These are phyloP conservation scores for Colostygia pectinataria DNA, from an alignment of 2,888 invertebrate genomes.

Conservation along the genomic window DNA sequence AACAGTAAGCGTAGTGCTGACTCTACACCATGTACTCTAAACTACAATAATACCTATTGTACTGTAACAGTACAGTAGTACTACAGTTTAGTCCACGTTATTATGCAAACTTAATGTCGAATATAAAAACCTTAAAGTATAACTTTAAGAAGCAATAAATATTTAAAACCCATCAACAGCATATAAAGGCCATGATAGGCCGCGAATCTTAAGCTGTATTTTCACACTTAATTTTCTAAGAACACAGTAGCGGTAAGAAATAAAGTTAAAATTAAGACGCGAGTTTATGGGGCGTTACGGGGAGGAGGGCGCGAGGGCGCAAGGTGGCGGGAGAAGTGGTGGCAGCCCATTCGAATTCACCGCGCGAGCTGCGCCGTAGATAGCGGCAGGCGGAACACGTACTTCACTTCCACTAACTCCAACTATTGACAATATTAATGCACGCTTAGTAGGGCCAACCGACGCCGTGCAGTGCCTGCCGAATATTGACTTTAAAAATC, in stretches of 20 bases:
- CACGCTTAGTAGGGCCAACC: slow-evolving; percentile 79
- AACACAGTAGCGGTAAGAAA: slow-evolving; percentile 79
- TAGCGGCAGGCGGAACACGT: slow-evolving; percentile 83
- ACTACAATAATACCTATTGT: too few relatives aligned
- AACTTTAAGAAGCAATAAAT: background rate
- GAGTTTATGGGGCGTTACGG: slow-evolving; percentile 81
- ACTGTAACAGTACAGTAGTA: too few relatives aligned
- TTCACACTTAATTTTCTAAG: slow-evolving; percentile 80
- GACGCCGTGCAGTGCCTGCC: slow-evolving; percentile 66
- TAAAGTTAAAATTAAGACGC: slow-evolving; percentile 83
- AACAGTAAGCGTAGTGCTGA: background rate
- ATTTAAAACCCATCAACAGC: slow-evolving; percentile 21
- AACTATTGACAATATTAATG: slow-evolving; percentile 83
- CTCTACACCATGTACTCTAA: background rate
- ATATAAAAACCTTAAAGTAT: background rate
- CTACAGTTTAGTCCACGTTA: background rate
- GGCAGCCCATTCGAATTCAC: slow-evolving; percentile 77
- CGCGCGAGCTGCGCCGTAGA: slow-evolving; percentile 79
- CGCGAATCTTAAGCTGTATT: slow-evolving; percentile 69
- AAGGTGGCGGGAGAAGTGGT: slow-evolving; percentile 38
- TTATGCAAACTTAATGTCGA: background rate
- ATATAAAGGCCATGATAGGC: slow-evolving; percentile 48
- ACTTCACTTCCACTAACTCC: slow-evolving; percentile 82
- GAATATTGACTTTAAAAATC: slow-evolving; percentile 55
- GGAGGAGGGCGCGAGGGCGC: slow-evolving; percentile 61